Evolutionary conservation across 2,113 vertebrate species (phyloP), one percentile per base, ranked within the genome.

Genomic region (Myxocyprinus asiaticus): DNA sequence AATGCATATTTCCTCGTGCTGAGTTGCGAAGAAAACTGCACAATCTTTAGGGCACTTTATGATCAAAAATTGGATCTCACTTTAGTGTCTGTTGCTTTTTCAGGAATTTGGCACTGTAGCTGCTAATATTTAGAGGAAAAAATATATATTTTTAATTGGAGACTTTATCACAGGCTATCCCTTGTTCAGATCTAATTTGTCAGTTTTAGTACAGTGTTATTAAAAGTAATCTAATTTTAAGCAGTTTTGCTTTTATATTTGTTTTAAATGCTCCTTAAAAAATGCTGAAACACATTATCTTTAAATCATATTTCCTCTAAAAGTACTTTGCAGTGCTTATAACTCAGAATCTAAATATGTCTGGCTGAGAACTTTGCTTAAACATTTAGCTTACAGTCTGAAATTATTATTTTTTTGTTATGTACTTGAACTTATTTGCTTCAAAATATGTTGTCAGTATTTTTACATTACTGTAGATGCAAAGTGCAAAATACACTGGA

Each of bases 31-130:
- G 81, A 88, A 87, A 86, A 90, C 91, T 91, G 92, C 91, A 92
- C 90, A 92, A 87, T 86, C 89, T 86, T 90, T 87, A 89, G 88
- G 90, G 91, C 92, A 94, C 92, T 94, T 93, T 93, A 93, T 90
- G 80, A 84, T 88, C 87, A 86, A 81, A 80, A 33, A 84, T 82
- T 79, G 48, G 62, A 77, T 76, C 79, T 87, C 70, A 82, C 76
- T 80, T 83, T 72, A 81, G 76, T 76, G 62, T 78, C 75, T 78
- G 79, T 78, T 76, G 14, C 62, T 76, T 81, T 81, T 71, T 33
- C 22, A 33, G 22, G 14, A 81, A 81, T 64, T 63, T 72, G 78
- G 84, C 77, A 83, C 72, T 79, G 79, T 71, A 80, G 78, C 82
- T 80, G 78, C 61, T 76, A 67, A 68, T 66, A 66, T 76, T 68